Evolutionary conservation across 1,140 invertebrate species (phyloP).

Genomic region (Pogonomyrmex barbatus): DNA sequence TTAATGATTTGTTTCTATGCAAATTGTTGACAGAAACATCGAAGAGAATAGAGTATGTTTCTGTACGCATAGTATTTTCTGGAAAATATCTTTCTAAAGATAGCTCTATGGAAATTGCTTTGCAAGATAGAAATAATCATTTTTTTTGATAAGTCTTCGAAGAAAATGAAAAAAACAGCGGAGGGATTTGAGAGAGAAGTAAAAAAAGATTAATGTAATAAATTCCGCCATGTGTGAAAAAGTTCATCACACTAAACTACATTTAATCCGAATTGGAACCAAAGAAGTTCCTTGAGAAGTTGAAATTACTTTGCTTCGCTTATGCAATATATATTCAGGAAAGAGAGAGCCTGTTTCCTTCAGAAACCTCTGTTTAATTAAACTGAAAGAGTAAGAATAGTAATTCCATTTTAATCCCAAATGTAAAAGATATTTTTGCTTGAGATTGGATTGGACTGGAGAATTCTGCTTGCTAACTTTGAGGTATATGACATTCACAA

Average conservation of each 20-base stretch:
- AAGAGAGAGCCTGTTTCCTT: slow-evolving; percentile 2
- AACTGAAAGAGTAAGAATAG: slow-evolving; percentile 49
- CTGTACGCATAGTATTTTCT: slow-evolving; percentile 17
- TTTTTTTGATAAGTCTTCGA: not conserved
- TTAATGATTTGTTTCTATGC: slow-evolving; percentile 45
- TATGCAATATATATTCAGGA: slow-evolving; percentile 2
- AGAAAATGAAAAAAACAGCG: not conserved
- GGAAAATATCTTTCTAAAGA: slow-evolving; percentile 33
- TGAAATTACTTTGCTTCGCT: slow-evolving; percentile 20
- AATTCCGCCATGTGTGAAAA: not conserved
- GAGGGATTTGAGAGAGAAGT: not conserved
- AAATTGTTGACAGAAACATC: slow-evolving; percentile 32
- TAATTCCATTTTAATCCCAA: slow-evolving; percentile 39
- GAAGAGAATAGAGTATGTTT: slow-evolving; percentile 46
- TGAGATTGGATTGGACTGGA: slow-evolving; percentile 26
- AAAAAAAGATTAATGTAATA: slow-evolving; percentile 40
- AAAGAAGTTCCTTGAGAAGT: not conserved
- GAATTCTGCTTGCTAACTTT: slow-evolving; percentile 6
- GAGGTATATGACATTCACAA: not conserved
- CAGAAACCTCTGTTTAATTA: slow-evolving; percentile 60
- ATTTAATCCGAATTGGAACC: slow-evolving; percentile 37
- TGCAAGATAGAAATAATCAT: slow-evolving; percentile 54
- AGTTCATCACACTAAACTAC: slow-evolving; percentile 16
- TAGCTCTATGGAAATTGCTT: slow-evolving; percentile 41
- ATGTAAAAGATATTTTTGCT: slow-evolving; percentile 47